Conservation (phyloP, 2,888 invertebrate genomes). For the Emmelina monodactyla region DNA sequence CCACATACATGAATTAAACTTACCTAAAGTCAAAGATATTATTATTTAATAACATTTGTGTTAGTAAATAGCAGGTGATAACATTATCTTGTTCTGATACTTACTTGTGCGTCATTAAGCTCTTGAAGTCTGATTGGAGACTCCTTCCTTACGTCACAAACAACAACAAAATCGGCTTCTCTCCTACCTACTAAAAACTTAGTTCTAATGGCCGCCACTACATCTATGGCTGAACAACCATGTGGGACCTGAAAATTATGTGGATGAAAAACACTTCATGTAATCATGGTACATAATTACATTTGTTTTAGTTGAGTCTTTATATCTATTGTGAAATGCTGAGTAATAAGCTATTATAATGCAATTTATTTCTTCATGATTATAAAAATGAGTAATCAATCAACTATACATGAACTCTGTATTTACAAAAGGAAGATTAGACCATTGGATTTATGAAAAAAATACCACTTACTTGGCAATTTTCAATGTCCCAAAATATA, state of each 20-base stretch:
- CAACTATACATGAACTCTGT: too few relatives aligned
- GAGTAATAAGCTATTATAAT: too few relatives aligned
- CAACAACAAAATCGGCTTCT: slow-evolving; percentile 89
- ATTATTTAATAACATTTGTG: too few relatives aligned
- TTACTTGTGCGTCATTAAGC: slow-evolving; percentile 83
- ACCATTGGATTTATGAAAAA: background rate
- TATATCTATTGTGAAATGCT: too few relatives aligned
- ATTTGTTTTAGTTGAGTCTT: too few relatives aligned
- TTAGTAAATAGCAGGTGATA: background rate
- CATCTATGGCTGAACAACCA: slow-evolving; percentile 79
- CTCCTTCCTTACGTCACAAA: slow-evolving; percentile 88
- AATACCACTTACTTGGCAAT: slow-evolving; percentile 71
- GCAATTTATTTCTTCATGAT: too few relatives aligned
- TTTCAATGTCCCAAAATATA: slow-evolving; percentile 94
- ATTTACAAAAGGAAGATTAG: too few relatives aligned
- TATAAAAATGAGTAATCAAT: too few relatives aligned
- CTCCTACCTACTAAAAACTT: slow-evolving; percentile 77
- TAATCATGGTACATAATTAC: background rate
- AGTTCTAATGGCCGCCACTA: slow-evolving; percentile 78
- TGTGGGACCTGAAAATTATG: slow-evolving; percentile 77
- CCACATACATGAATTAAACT: slow-evolving; percentile 87
- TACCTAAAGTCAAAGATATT: too few relatives aligned
- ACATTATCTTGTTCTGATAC: slow-evolving; percentile 11
- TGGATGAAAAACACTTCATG: too few relatives aligned
- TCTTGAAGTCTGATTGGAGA: slow-evolving; percentile 78